These are phyloP conservation scores for Drosophila paranaensis DNA, from an alignment of 2,888 invertebrate genomes.

Conservation along the genomic window DNA sequence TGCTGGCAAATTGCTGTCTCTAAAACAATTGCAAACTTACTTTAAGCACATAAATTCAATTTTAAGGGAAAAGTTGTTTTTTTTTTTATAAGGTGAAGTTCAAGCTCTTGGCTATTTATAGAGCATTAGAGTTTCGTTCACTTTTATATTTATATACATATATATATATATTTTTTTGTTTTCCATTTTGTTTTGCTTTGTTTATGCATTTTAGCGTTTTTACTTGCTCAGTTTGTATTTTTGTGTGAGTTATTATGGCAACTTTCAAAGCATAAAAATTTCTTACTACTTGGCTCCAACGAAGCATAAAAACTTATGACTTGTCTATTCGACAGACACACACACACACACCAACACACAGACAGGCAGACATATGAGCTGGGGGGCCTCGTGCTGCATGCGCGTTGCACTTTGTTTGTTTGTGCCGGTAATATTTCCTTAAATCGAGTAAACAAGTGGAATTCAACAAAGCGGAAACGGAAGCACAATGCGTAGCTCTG, in stretches of 20 bases:
- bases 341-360: slow-evolving; percentile 11
- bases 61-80: background rate
- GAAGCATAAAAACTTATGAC: slow-evolving; percentile 80
- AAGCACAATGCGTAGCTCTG: slow-evolving; percentile 78
- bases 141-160: background rate
- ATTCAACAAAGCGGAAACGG: slow-evolving; percentile 81
- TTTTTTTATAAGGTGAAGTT: background rate
- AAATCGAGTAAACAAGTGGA: slow-evolving; percentile 82
- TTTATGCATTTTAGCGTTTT: slow-evolving; percentile 7
- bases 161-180: background rate
- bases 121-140: slow-evolving; percentile 24
- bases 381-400: slow-evolving; percentile 38
- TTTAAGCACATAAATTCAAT: background rate
- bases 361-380: slow-evolving; percentile 35
- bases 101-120: slow-evolving; percentile 2
- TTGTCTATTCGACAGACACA: slow-evolving; percentile 70
- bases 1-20: background rate
- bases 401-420: slow-evolving; percentile 75
- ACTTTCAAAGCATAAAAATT: slow-evolving; percentile 79
- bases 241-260: slow-evolving; percentile 69
- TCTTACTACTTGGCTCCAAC: slow-evolving; percentile 73
- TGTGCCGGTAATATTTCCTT: slow-evolving; percentile 81
- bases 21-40: background rate
- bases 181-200: background rate
- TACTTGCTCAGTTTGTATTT: slow-evolving; percentile 36